phyloP scores from a whole-genome alignment of 2,113 vertebrate species.

The Peromyscus maniculatus region DNA sequence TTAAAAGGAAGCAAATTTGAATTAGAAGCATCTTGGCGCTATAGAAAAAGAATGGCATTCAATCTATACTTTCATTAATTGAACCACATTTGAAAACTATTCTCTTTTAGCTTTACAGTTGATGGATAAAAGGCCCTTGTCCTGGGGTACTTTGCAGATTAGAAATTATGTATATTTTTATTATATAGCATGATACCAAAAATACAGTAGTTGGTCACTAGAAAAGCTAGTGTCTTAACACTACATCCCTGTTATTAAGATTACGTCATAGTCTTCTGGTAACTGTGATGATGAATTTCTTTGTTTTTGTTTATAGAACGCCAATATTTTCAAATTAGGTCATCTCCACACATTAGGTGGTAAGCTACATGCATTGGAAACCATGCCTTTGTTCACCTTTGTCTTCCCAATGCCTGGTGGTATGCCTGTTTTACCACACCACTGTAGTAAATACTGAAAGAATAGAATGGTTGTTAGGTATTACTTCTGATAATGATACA shows the following conservation, averaged over 20 bases:
- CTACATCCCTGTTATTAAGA: not conserved
- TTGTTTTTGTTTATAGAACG: not conserved
- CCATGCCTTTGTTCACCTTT: not conserved
- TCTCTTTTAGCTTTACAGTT: not conserved
- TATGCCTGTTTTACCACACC: not conserved
- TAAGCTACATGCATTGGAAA: not conserved
- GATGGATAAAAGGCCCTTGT: not conserved
- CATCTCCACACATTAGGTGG: not conserved
- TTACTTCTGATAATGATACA: not conserved
- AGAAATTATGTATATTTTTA: not conserved
- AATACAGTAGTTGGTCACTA: not conserved
- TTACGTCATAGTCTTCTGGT: not conserved
- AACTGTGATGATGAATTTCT: not conserved
- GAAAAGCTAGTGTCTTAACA: not conserved
- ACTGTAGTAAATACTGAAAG: not conserved
- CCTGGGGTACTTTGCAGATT: not conserved
- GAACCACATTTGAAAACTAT: constrained; percentile 12
- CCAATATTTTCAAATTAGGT: not conserved
- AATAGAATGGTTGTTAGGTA: constrained; percentile 13
- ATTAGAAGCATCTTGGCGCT: not conserved
- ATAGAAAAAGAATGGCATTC: not conserved
- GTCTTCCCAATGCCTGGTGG: not conserved
- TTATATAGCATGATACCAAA: not conserved
- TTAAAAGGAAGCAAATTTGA: not conserved
- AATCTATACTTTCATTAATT: not conserved